Conservation (phyloP, 2,113 vertebrate species). For the Catharus minimus region DNA sequence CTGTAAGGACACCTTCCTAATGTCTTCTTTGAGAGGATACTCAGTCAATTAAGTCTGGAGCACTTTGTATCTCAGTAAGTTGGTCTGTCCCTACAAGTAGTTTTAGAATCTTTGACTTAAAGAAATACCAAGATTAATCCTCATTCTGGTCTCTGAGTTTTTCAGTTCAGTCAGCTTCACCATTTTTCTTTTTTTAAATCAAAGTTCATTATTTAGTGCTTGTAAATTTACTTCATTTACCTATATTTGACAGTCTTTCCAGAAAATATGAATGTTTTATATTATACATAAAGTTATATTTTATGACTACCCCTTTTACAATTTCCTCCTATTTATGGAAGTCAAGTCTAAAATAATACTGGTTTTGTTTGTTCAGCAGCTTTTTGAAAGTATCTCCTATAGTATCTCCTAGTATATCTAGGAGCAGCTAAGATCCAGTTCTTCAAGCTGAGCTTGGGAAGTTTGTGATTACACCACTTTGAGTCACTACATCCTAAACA, state of each 20-base stretch:
- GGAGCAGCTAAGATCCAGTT: background rate
- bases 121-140: background rate
- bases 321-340: background rate
- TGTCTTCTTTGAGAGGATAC: background rate
- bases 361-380: background rate
- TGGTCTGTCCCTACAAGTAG: background rate
- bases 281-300: background rate
- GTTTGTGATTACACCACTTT: background rate
- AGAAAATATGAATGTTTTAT: background rate
- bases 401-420: background rate
- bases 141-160: background rate
- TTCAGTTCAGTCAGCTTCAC: background rate
- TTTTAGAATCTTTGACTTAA: background rate
- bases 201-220: background rate
- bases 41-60: background rate
- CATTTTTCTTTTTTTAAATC: background rate
- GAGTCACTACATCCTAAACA: background rate
- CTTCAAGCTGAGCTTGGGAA: background rate
- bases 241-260: background rate
- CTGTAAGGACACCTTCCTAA: background rate
- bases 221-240: background rate
- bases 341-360: background rate
- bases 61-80: background rate
- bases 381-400: background rate
- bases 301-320: background rate